Conservation (phyloP, 1,140 invertebrate genomes). For the Bombus pascuorum region DNA sequence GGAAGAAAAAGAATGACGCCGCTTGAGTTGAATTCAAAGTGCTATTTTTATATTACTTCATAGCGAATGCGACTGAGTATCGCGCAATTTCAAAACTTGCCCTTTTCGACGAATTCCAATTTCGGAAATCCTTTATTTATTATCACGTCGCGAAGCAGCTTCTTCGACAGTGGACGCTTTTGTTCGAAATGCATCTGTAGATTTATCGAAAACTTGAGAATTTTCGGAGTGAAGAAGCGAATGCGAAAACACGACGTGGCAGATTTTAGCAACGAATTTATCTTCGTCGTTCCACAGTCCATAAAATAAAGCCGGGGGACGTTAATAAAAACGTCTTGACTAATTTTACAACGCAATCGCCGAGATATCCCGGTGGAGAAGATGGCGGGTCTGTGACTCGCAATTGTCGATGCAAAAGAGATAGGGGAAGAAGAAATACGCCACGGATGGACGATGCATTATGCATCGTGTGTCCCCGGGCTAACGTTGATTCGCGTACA, state of each 20-base stretch:
- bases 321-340: not conserved
- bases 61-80: slow-evolving; percentile 1
- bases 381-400: not conserved
- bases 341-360: not conserved
- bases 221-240: not conserved
- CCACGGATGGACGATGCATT: slow-evolving; percentile 29
- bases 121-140: not conserved
- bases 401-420: slow-evolving; percentile 40
- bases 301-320: not conserved
- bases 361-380: not conserved
- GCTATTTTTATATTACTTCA: slow-evolving; percentile 34
- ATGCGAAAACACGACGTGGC: not conserved
- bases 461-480: slow-evolving; percentile 15
- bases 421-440: slow-evolving; percentile 23
- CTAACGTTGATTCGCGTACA: slow-evolving; percentile 50
- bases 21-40: slow-evolving; percentile 59
- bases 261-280: not conserved
- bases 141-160: not conserved
- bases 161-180: not conserved
- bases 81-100: not conserved
- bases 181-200: not conserved
- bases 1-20: slow-evolving; percentile 42
- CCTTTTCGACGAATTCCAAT: not conserved
- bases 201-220: not conserved
- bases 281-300: not conserved